phyloP scores from a whole-genome alignment of 2,797 vertebrate genomes.

The Hemitrygon akajei region DNA sequence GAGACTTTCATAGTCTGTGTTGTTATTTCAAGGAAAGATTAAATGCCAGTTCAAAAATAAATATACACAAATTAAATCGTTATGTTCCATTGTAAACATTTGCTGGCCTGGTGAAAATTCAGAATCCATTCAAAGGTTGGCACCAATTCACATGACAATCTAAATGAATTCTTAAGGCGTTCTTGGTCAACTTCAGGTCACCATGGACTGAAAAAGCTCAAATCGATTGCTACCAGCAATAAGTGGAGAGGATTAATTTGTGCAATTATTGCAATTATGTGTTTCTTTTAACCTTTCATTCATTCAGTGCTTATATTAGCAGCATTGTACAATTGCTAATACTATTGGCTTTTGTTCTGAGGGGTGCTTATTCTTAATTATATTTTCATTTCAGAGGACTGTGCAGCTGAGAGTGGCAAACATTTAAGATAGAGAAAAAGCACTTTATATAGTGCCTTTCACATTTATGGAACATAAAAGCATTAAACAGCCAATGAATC shows the following conservation, averaged over 20 bases:
- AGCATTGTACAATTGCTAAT: not conserved
- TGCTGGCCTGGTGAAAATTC: not conserved
- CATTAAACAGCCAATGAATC: not conserved
- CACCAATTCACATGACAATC: conserved; percentile 1
- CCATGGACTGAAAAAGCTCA: not conserved
- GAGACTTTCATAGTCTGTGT: conserved; percentile 25
- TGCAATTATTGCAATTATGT: conserved; percentile 22
- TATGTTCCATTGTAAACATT: conserved; percentile 23
- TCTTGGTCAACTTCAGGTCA: not conserved
- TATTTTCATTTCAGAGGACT: not conserved
- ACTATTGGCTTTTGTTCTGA: not conserved
- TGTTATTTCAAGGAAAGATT: conserved; percentile 29
- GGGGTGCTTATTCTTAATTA: not conserved
- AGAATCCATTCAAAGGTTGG: conserved; percentile 23
- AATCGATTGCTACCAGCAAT: not conserved
- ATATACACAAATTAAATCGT: conserved; percentile 32
- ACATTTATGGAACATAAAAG: not conserved
- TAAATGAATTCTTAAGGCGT: conserved; percentile 16
- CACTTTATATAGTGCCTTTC: conserved; percentile 1
- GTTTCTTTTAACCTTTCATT: not conserved
- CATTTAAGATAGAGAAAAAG: not conserved
- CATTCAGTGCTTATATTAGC: not conserved
- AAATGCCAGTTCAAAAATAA: conserved; percentile 36
- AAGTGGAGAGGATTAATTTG: not conserved
- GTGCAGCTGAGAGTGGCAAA: not conserved